A percentile compares a stretch with the other conserved stretches of the same genome.
Conservation (phyloP, 2,888 invertebrate genomes). For the Branchipolynoe longqiensis region DNA sequence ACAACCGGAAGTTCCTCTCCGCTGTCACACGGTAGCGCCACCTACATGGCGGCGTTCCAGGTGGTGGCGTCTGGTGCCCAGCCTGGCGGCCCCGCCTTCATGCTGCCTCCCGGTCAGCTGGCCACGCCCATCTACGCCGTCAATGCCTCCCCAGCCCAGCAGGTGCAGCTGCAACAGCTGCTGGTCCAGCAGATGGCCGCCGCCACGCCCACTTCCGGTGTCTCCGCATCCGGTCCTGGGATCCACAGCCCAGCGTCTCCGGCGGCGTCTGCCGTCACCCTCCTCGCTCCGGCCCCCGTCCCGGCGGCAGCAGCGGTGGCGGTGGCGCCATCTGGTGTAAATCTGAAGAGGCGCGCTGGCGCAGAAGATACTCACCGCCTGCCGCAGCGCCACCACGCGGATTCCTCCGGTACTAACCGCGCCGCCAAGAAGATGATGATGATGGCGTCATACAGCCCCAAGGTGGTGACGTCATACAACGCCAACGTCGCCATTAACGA, state of each 20-base stretch:
- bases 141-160: constrained; percentile 28
- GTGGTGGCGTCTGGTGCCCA: neutral
- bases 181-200: constrained; percentile 29
- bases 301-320: neutral
- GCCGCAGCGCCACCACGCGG: neutral
- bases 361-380: too few species aligned
- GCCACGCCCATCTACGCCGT: constrained; percentile 17
- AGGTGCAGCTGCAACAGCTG: constrained; percentile 29
- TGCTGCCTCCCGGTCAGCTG: constrained; percentile 11
- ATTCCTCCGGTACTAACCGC: neutral
- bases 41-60: constrained; percentile 56
- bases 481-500: constrained; percentile 35
- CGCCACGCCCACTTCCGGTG: too few species aligned
- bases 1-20: constrained; percentile 25
- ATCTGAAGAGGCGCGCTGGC: neutral
- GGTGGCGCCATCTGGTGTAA: constrained; percentile 41
- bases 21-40: neutral
- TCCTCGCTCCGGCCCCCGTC: neutral
- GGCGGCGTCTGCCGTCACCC: neutral
- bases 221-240: too few species aligned
- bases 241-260: neutral
- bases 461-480: neutral
- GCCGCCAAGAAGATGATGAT: constrained; percentile 32
- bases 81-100: neutral
- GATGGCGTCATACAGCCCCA: neutral